A percentile compares a stretch with the other conserved stretches of the same genome.
These are phyloP conservation scores for Prunella himalayana DNA, from an alignment of 2,113 vertebrate genomes.

Conservation along the genomic window DNA sequence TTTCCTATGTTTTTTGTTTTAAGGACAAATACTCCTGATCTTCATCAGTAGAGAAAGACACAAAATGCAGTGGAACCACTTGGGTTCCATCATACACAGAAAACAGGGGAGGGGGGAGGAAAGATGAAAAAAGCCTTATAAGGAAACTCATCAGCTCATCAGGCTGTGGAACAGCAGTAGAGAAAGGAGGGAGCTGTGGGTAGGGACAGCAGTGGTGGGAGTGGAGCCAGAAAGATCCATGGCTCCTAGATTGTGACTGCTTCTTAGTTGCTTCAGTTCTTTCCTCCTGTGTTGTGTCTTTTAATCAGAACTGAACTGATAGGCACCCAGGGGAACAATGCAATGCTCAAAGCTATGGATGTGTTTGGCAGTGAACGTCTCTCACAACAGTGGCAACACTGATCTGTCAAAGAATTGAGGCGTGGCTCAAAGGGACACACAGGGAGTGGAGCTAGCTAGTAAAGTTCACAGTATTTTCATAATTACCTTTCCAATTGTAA, in stretches of 20 bases:
- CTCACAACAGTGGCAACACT: neutral
- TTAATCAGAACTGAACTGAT: neutral
- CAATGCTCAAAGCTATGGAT: neutral
- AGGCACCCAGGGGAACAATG: neutral
- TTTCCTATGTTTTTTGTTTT: neutral
- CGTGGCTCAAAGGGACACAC: neutral
- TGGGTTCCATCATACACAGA: neutral
- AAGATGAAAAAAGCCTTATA: neutral
- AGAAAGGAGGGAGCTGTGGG: neutral
- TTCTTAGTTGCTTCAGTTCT: neutral
- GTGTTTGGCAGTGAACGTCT: neutral
- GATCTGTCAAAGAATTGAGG: neutral
- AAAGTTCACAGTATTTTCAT: constrained; percentile 14
- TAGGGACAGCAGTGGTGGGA: neutral
- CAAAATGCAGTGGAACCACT: neutral
- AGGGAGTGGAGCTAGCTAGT: constrained; percentile 17
- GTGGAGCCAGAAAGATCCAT: neutral
- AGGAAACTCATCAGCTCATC: neutral
- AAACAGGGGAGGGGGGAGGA: neutral
- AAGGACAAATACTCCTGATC: neutral
- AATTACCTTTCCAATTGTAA: constrained; percentile 17
- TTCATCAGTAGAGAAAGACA: neutral
- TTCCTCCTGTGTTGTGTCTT: neutral
- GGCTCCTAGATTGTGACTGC: neutral
- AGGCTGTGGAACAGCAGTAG: neutral